Conservation (phyloP, 2,113 vertebrate species). For the Sigmodon hispidus region DNA sequence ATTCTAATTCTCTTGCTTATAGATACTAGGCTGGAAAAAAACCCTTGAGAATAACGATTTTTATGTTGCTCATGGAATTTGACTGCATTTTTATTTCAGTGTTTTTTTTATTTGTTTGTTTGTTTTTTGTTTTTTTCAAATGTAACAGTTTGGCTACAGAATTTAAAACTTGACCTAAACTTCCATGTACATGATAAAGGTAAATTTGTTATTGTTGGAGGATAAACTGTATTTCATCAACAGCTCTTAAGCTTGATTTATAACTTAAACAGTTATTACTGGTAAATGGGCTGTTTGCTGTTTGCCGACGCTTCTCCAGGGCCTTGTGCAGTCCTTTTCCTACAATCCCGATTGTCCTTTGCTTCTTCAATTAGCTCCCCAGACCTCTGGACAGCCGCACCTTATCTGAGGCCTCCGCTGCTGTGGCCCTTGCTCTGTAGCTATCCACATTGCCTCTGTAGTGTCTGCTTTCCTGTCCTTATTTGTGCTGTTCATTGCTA, state of each 20-base stretch:
- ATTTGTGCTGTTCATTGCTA: not conserved
- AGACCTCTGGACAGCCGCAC: not conserved
- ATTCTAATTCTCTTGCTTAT: not conserved
- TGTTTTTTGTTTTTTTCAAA: no score
- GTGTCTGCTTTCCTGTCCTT: not conserved
- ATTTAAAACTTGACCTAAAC: not conserved
- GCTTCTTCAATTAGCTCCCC: not conserved
- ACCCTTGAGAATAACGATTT: not conserved
- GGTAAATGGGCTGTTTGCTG: not conserved
- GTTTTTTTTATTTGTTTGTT: no score
- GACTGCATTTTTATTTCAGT: not conserved
- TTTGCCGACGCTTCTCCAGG: not conserved
- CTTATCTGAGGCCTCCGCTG: not conserved
- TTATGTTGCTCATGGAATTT: conserved; percentile 1
- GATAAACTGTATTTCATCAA: not conserved
- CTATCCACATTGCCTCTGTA: not conserved
- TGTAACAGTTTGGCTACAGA: not conserved
- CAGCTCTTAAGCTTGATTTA: not conserved
- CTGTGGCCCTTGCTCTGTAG: not conserved
- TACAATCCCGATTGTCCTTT: not conserved
- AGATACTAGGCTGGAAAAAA: not conserved
- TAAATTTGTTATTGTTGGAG: no score
- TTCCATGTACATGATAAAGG: not conserved
- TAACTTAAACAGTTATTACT: not conserved
- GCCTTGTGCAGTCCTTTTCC: not conserved